Evolutionary conservation across 2,888 invertebrate genomes (phyloP), one percentile per base, ranked within the genome.

Genomic region (Philhelius pedissequus): DNA sequence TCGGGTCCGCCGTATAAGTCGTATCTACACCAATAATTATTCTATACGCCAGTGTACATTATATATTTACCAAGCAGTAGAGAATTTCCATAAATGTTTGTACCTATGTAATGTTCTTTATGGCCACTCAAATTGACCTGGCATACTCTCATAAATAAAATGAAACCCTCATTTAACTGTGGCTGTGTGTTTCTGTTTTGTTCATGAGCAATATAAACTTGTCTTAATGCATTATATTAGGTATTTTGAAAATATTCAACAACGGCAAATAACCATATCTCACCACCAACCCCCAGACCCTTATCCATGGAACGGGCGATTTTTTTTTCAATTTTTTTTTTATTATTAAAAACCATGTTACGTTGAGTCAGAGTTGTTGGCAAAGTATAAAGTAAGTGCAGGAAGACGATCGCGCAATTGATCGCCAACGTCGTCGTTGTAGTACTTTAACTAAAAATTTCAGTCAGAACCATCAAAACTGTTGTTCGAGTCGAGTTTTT

Each of bases 91-190:
- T 60, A 40, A 11, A 56, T 0, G 11, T 43, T 8, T 43, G 38
- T 66, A 50, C 35, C 60, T 38, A 30, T 73, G 45, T 35, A 62
- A 32, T 60, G 66, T 64, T 32, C 64, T 81, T 84, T 80, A 84
- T 80, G 79, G 80, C 84, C 70, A 84, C 50, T 71, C 71, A 75
- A 79, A 70, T 84, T 84, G 84, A 84, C 84, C 84, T 71, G 84
- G 74, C 58, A 78, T 43, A 69, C 30, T 56, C 52, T 52, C 35
- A 54, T n/a, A 40, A 69, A 43, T 48, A 75, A 64, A 58, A 30
- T 50, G 18, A 66, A 74, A 66, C 69, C 75, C 56, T 69, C 68
- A 50, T 69, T 64, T 18, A 62, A 27, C 18, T 43, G 15, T 30
- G 25, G 35, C 6, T 45, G 40, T 58, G 25, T 80, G n/a, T n/a